phyloP scores from a whole-genome alignment of 1,140 invertebrate genomes.

The Chrysomallon squamiferum region DNA sequence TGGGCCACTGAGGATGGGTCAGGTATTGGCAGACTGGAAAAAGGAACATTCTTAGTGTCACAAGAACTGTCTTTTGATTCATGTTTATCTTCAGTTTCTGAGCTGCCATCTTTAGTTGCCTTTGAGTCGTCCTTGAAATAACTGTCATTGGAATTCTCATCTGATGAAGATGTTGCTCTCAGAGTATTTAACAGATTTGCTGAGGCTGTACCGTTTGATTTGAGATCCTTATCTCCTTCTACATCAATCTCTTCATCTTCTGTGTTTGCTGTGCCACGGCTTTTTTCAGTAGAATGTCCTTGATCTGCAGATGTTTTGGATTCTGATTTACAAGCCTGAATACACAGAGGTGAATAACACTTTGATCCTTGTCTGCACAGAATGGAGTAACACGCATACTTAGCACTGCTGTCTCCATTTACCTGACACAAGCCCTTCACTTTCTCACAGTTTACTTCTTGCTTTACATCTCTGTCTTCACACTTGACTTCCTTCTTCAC shows the following conservation, averaged over 20 bases:
- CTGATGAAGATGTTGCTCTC: neutral
- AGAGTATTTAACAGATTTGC: slow-evolving; percentile 20
- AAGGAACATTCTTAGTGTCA: neutral
- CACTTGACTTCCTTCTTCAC: slow-evolving; percentile 28
- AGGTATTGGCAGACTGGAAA: slow-evolving; percentile 8
- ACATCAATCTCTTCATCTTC: slow-evolving; percentile 33
- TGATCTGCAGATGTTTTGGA: slow-evolving; percentile 59
- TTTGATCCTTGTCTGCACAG: slow-evolving; percentile 23
- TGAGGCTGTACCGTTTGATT: slow-evolving; percentile 19
- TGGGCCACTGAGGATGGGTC: slow-evolving; percentile 20
- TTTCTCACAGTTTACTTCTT: slow-evolving; percentile 18
- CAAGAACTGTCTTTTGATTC: slow-evolving; percentile 10
- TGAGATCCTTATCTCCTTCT: slow-evolving; percentile 32
- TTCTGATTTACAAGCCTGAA: neutral
- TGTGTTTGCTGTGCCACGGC: neutral
- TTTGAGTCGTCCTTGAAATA: slow-evolving; percentile 7
- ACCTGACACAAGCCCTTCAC: too few species aligned
- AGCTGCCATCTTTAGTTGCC: neutral
- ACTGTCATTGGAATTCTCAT: neutral
- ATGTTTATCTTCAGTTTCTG: neutral
- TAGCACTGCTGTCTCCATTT: neutral
- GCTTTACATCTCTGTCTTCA: slow-evolving; percentile 21
- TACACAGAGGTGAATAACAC: slow-evolving; percentile 29
- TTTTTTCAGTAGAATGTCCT: slow-evolving; percentile 65
- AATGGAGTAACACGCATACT: slow-evolving; percentile 44